Percentiles rank a stretch among this genome's conserved stretches.
Evolutionary conservation across 2,888 invertebrate genomes (phyloP).

Genomic region (Ichneumon xanthorius): DNA sequence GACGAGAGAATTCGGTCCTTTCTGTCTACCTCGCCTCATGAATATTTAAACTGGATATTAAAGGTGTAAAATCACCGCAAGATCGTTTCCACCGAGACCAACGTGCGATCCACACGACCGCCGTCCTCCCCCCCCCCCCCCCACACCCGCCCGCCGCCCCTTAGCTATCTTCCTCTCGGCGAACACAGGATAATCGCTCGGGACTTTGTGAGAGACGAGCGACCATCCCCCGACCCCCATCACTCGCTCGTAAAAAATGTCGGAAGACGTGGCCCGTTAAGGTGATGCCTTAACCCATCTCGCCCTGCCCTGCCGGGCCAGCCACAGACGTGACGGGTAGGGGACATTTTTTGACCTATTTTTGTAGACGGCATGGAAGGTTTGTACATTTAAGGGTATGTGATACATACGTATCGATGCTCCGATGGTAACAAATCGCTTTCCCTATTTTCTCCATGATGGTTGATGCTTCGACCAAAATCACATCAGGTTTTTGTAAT

Average conservation of each 20-base stretch:
- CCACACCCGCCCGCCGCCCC: background rate
- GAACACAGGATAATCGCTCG: slow-evolving; percentile 59
- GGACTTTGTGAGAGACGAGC: slow-evolving; percentile 58
- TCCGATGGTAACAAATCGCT: too few species aligned
- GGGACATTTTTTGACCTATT: background rate
- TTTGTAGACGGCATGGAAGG: background rate
- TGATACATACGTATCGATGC: too few species aligned
- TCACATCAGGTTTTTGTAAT: too few species aligned
- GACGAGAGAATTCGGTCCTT: slow-evolving; percentile 50
- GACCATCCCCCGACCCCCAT: slow-evolving; percentile 48
- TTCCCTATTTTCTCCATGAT: too few species aligned
- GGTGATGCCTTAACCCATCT: slow-evolving; percentile 31
- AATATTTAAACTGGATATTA: slow-evolving; percentile 84
- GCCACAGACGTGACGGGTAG: background rate
- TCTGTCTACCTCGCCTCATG: slow-evolving; percentile 75
- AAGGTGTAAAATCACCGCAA: slow-evolving; percentile 81
- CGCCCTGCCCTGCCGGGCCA: slow-evolving; percentile 26
- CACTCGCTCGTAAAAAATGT: slow-evolving; percentile 42
- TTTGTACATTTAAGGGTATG: background rate
- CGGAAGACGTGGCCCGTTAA: slow-evolving; percentile 54
- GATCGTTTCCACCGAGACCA: slow-evolving; percentile 68
- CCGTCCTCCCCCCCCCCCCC: slow-evolving; percentile 57
- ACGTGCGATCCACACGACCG: slow-evolving; percentile 69
- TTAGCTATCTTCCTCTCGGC: slow-evolving; percentile 29
- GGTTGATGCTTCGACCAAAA: too few species aligned